Base-by-base conservation (phyloP, 2,797 vertebrate genomes). In the Pteronotus mesoamericanus region DNA sequence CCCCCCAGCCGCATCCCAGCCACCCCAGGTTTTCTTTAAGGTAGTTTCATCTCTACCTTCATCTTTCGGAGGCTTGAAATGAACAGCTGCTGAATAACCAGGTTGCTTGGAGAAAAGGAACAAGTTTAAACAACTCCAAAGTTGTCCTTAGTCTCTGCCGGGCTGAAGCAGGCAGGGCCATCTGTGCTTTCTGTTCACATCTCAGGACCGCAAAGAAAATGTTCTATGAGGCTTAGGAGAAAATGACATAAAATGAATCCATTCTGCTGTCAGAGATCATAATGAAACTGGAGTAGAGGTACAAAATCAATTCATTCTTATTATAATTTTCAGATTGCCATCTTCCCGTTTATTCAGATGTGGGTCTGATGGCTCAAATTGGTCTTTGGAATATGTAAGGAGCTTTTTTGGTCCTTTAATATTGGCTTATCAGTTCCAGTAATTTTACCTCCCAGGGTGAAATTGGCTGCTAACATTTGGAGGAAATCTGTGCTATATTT, bases 231-330 rank as follows among this genome's bases (percentile, higher is more conserved):
- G 71, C 94, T 97, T 86, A 86, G 96, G 92, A 97, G 86, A 97
- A 98, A 98, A 98, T 69, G 37, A 21, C 86, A 97, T 96, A 97
- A 97, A 98, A 98, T 98, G 94, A 97, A 96, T 94, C 72, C 66
- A 44, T 96, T 97, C 79, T 97, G 39, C 98, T 98, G 95, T 98
- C 97, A 94, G 96, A 94, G 91, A 93, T 97, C 95, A 84, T 96
- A 64, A 91, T 98, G 97, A 97, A 97, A 97, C 57, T 75, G 90
- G 82, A 71, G 53, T 94, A 69, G 82, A 86, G 92, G 97, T 91
- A 97, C 94, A 97, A 96, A 98, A 98, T 98, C 94, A 97, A 96
- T 98, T 97, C 96, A 97, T 98, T 96, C 89, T 97, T 98, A 96
- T 97, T 98, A 93, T 97, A 98, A 97, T 97, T 98, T 97, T 97